Evolutionary conservation across 2,113 vertebrate species (phyloP).

Genomic region (Campylomormyrus tamandua): DNA sequence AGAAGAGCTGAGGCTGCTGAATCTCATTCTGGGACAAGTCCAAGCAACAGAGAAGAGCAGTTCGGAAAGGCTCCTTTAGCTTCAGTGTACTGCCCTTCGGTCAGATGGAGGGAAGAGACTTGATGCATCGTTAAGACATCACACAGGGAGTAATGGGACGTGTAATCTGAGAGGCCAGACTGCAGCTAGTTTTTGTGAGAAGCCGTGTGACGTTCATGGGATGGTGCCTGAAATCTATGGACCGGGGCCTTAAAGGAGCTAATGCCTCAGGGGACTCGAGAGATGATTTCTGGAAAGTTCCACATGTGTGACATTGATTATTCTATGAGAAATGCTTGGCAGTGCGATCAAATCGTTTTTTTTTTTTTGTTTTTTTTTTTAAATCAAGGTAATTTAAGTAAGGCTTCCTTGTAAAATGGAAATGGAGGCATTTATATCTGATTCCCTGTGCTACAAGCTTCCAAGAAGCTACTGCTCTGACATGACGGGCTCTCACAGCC

Average conservation of each 20-base stretch:
- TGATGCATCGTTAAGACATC: background rate
- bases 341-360: background rate
- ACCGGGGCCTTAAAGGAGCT: background rate
- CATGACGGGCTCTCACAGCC: background rate
- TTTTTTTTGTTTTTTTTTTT: no score
- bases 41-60: background rate
- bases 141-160: background rate
- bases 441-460: background rate
- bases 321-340: background rate
- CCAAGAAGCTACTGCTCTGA: background rate
- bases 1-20: background rate
- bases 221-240: slow-evolving; percentile 14
- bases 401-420: background rate
- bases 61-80: background rate
- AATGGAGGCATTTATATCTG: background rate
- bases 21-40: slow-evolving; percentile 19
- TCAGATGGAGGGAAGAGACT: background rate
- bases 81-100: background rate
- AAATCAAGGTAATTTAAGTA: background rate
- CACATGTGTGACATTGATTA: background rate
- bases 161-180: background rate
- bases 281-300: slow-evolving; percentile 12
- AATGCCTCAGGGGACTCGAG: background rate
- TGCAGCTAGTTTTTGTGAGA: background rate
- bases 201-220: background rate